Conservation (phyloP, 2,797 vertebrate genomes). For the Cheirogaleus major region DNA sequence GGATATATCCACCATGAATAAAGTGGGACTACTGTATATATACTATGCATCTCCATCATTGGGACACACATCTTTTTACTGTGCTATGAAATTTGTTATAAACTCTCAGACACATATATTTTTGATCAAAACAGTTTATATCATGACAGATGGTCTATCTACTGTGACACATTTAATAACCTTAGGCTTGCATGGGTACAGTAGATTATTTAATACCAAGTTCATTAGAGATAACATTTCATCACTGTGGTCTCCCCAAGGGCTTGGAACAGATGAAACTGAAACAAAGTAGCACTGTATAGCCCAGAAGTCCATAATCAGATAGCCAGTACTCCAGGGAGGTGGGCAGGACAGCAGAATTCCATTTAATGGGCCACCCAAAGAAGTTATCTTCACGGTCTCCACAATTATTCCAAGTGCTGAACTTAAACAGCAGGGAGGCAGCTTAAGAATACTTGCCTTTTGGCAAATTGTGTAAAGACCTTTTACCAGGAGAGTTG, state of each 20-base stretch:
- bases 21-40: neutral
- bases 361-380: neutral
- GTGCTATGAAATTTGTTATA: neutral
- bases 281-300: neutral
- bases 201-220: slow-evolving; percentile 33
- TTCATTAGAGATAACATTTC: slow-evolving; percentile 30
- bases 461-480: slow-evolving; percentile 29
- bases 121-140: slow-evolving; percentile 12
- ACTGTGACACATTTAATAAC: slow-evolving; percentile 41
- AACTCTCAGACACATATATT: slow-evolving; percentile 37
- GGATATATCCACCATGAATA: neutral
- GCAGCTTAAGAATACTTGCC: neutral
- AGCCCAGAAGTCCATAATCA: neutral
- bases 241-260: neutral
- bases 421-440: neutral
- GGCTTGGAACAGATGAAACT: slow-evolving; percentile 33
- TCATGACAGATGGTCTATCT: slow-evolving; percentile 53
- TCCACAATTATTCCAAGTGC: neutral
- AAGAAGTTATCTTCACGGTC: neutral
- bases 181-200: neutral
- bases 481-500: neutral
- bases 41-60: neutral
- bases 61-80: neutral
- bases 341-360: neutral
- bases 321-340: neutral